A percentile compares a stretch with the other conserved stretches of the same genome.
Conservation (phyloP, 2,113 vertebrate genomes). For the Oncorhynchus clarkii region DNA sequence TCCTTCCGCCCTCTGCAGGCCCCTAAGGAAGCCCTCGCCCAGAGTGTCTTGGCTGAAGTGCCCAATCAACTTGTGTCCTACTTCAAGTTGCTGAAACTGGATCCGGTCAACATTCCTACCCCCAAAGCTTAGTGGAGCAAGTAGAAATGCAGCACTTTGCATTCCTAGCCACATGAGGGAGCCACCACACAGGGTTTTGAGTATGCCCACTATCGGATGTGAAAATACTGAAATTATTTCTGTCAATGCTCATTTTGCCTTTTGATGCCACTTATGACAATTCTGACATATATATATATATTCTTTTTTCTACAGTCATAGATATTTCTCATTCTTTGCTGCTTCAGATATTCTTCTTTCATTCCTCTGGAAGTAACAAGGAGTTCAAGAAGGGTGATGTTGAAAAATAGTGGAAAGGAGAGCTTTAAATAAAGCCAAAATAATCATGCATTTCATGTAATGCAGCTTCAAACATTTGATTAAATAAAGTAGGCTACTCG, state of each 20-base stretch:
- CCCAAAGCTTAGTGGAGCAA: conserved; percentile 26
- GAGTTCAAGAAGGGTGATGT: no score
- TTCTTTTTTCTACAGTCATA: not conserved
- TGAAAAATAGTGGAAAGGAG: no score
- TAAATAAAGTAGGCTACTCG: no score
- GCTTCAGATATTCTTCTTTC: not conserved
- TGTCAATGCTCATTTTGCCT: not conserved
- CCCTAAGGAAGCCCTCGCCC: conserved; percentile 77
- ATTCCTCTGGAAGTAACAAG: not conserved
- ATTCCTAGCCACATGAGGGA: conserved; percentile 11
- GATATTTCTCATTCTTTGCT: not conserved
- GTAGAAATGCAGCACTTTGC: no score
- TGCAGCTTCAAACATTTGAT: no score
- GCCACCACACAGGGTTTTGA: not conserved
- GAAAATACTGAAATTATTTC: not conserved
- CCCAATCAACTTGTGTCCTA: conserved; percentile 87
- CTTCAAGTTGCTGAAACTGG: conserved; percentile 79
- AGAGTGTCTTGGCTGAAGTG: conserved; percentile 87
- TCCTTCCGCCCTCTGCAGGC: conserved; percentile 70
- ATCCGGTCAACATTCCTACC: conserved; percentile 68
- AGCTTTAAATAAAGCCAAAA: no score
- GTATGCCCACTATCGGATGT: not conserved
- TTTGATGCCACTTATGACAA: not conserved
- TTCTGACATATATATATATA: not conserved
- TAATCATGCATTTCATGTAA: no score